These are phyloP conservation scores for Rhabdomys dilectus DNA, from an alignment of 2,113 vertebrate genomes.

Conservation along the genomic window DNA sequence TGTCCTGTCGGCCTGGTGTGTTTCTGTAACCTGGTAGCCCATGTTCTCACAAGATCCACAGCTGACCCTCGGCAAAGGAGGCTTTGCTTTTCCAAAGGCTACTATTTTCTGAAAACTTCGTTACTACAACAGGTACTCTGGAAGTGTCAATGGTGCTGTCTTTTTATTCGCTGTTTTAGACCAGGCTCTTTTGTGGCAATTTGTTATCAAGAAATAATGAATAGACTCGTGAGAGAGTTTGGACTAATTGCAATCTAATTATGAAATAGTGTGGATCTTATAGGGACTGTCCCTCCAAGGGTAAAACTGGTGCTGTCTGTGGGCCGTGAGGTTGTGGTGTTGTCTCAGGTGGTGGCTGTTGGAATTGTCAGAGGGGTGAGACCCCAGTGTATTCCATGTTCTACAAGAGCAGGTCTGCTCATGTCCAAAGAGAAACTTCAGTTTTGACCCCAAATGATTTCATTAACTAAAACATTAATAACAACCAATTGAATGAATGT, in stretches of 20 bases:
- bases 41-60: constrained; percentile 9
- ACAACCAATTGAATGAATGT: neutral
- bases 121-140: neutral
- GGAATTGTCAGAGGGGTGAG: neutral
- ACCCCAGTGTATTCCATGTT: neutral
- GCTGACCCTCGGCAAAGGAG: neutral
- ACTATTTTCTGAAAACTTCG: constrained; percentile 28
- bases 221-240: neutral
- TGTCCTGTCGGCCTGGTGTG: neutral
- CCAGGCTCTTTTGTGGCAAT: neutral
- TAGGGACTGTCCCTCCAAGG: neutral
- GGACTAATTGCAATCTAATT: neutral
- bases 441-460: constrained; percentile 61
- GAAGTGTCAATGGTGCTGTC: neutral
- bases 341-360: neutral
- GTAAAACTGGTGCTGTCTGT: neutral
- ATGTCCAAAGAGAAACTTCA: constrained; percentile 21
- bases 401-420: neutral
- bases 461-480: neutral
- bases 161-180: constrained; percentile 33
- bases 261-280: neutral
- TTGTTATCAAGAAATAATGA: constrained; percentile 36
- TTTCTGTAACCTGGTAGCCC: constrained; percentile 8
- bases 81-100: neutral
- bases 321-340: neutral